Evolutionary conservation across 2,797 vertebrate species (phyloP).

Genomic region (Macrochelys suwanniensis): DNA sequence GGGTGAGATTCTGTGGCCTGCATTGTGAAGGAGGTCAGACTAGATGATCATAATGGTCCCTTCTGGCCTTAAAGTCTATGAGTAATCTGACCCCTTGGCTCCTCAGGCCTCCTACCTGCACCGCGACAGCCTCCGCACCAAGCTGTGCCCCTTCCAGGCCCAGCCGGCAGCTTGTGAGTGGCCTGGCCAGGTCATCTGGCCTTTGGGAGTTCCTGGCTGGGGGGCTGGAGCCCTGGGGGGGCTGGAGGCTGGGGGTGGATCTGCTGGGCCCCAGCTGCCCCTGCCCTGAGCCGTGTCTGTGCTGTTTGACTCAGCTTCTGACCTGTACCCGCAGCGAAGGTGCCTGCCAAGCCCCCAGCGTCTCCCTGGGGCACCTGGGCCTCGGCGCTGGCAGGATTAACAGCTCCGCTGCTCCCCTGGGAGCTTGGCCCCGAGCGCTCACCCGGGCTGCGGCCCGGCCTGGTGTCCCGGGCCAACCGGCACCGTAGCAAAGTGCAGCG

Average conservation of each 20-base stretch:
- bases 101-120: slow-evolving; percentile 82
- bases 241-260: background rate
- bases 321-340: no score
- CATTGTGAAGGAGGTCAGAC: no score
- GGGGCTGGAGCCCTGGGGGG: fast-evolving
- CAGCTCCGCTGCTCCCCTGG: background rate
- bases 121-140: slow-evolving; percentile 74
- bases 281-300: background rate
- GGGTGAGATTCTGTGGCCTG: no score
- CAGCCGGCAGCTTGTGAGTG: slow-evolving; percentile 74
- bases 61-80: no score
- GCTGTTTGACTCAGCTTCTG: no score
- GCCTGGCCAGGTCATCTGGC: background rate
- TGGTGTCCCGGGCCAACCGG: fast-evolving
- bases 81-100: background rate
- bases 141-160: slow-evolving; percentile 81
- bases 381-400: background rate
- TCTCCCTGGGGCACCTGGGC: fast-evolving
- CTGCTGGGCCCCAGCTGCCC: no score
- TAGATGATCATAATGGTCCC: no score
- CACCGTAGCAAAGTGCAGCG: no score
- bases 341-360: background rate
- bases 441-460: fast-evolving
- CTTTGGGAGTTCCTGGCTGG: background rate
- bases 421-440: no score